phyloP scores from a whole-genome alignment of 2,888 invertebrate genomes.

The Abscondita cerata region DNA sequence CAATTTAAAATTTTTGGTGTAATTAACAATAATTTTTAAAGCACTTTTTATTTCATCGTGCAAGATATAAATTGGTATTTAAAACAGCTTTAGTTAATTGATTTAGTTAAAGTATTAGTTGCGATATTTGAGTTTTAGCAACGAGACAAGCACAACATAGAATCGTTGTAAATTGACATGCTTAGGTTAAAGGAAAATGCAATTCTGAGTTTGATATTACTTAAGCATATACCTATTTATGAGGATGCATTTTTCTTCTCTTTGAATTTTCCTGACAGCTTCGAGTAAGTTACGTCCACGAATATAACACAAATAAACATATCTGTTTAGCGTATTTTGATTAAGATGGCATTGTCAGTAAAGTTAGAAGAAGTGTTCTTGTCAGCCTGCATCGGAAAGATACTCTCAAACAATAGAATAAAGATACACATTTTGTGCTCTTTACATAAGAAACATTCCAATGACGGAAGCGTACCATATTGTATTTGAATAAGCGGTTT shows the following conservation, averaged over 20 bases:
- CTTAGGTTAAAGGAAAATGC: too few species aligned
- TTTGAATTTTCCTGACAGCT: conserved; percentile 5
- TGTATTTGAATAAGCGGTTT: conserved; percentile 27
- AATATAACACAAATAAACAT: conserved; percentile 54
- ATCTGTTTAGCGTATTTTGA: conserved; percentile 54
- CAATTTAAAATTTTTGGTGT: too few species aligned
- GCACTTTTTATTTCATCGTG: too few species aligned
- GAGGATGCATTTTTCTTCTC: conserved; percentile 4
- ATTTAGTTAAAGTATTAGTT: too few species aligned
- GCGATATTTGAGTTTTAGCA: too few species aligned
- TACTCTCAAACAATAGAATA: conserved; percentile 55
- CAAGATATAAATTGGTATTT: too few species aligned
- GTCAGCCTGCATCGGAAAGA: conserved; percentile 58
- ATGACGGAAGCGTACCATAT: conserved; percentile 24
- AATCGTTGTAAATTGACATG: too few species aligned
- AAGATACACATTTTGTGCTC: conserved; percentile 47
- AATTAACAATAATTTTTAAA: too few species aligned
- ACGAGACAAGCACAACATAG: too few species aligned
- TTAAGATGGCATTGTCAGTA: conserved; percentile 56
- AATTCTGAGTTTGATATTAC: too few species aligned
- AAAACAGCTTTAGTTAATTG: too few species aligned
- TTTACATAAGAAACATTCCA: conserved; percentile 35
- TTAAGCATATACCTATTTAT: background rate
- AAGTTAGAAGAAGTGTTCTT: conserved; percentile 57
- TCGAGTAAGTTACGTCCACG: conserved; percentile 27